Percentiles rank a stretch among this genome's conserved stretches.
phyloP scores from a whole-genome alignment of 2,797 vertebrate species.

The Micromesistius poutassou region DNA sequence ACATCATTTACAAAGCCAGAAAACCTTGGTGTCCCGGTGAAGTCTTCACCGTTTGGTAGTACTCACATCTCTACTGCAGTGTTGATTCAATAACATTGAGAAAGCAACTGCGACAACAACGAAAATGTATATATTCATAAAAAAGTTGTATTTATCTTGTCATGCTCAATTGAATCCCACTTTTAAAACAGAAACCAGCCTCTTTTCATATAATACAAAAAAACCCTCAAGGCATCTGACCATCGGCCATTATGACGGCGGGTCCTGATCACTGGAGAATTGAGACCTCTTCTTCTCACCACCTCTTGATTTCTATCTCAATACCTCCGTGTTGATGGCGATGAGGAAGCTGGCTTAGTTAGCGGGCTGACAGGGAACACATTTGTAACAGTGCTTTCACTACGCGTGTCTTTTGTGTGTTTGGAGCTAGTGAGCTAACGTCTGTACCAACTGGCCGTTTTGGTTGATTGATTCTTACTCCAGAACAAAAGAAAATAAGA shows the following conservation, averaged over 20 bases:
- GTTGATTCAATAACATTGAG: conserved; percentile 59
- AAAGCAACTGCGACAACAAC: conserved; percentile 63
- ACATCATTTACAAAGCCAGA: conserved; percentile 51
- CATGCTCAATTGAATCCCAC: conserved; percentile 61
- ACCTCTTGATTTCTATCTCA: too few relatives aligned
- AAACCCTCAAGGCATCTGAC: conserved; percentile 31
- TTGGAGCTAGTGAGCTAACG: too few relatives aligned
- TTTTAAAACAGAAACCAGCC: conserved; percentile 24
- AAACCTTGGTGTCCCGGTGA: background rate
- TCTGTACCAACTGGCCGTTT: too few relatives aligned
- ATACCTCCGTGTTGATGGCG: too few relatives aligned
- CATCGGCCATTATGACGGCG: background rate
- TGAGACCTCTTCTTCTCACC: too few relatives aligned
- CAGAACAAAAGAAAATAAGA: too few relatives aligned
- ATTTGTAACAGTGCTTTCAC: too few relatives aligned
- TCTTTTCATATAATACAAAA: conserved; percentile 53
- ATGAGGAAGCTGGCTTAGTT: too few relatives aligned
- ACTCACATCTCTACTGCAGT: conserved; percentile 64
- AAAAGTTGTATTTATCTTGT: conserved; percentile 52
- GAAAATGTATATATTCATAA: conserved; percentile 70
- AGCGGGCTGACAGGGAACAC: too few relatives aligned
- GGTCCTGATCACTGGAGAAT: too few relatives aligned
- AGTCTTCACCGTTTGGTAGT: conserved; percentile 32
- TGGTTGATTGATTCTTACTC: too few relatives aligned
- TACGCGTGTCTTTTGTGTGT: too few relatives aligned